Evolutionary conservation across 2,113 vertebrate genomes (phyloP).

Genomic region (Paramisgurnus dabryanus): DNA sequence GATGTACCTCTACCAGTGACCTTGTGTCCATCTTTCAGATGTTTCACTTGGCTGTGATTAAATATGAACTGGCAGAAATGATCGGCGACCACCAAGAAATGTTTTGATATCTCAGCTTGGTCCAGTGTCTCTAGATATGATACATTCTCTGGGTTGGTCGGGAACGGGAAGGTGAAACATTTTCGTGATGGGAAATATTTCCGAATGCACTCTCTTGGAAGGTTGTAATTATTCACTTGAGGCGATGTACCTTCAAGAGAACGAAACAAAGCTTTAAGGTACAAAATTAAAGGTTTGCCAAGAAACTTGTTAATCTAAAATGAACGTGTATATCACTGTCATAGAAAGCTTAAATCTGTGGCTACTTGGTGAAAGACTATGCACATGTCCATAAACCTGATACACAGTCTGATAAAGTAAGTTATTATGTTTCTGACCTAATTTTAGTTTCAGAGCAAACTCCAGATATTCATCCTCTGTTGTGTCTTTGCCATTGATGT

Average conservation of each 20-base stretch:
- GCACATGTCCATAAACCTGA: too few species aligned
- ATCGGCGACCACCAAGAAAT: constrained; percentile 45
- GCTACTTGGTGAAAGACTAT: too few species aligned
- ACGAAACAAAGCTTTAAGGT: too few species aligned
- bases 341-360: not conserved
- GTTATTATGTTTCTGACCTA: too few species aligned
- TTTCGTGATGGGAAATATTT: constrained; percentile 54
- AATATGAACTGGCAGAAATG: constrained; percentile 57
- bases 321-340: not conserved
- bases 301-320: not conserved
- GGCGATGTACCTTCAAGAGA: not conserved
- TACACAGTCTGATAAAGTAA: too few species aligned
- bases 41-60: constrained; percentile 44
- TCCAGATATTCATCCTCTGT: constrained; percentile 69
- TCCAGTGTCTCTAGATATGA: constrained; percentile 34
- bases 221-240: constrained; percentile 31
- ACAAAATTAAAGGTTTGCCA: not conserved
- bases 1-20: constrained; percentile 45
- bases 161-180: constrained; percentile 57
- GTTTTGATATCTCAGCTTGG: constrained; percentile 20
- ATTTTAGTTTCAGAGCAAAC: constrained; percentile 54
- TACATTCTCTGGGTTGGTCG: constrained; percentile 34
- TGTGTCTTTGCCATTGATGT: constrained; percentile 47
- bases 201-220: constrained; percentile 1
- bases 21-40: constrained; percentile 44